Percentiles rank a stretch among this genome's conserved stretches.
Evolutionary conservation across 2,888 invertebrate species (phyloP).

Genomic region (Phasia obesa): DNA sequence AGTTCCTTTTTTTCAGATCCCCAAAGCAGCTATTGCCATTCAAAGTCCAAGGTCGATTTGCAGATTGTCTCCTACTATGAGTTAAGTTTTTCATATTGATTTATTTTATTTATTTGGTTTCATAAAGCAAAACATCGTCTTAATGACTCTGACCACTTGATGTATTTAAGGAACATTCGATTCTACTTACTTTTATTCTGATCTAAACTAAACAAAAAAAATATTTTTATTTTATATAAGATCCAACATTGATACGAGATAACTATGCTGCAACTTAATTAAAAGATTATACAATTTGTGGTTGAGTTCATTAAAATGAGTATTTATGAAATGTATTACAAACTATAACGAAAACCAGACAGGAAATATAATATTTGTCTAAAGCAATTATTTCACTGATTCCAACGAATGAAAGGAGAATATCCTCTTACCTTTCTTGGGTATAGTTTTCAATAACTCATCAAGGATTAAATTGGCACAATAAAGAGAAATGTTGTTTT

Average conservation of each 20-base stretch:
- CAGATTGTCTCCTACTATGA: too few species aligned
- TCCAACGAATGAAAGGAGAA: slow-evolving; percentile 2
- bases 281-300: slow-evolving; percentile 58
- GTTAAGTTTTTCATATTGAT: too few species aligned
- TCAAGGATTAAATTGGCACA: slow-evolving; percentile 57
- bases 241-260: background rate
- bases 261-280: slow-evolving; percentile 43
- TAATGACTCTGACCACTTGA: background rate
- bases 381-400: slow-evolving; percentile 56
- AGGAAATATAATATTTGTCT: slow-evolving; percentile 66
- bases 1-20: too few species aligned
- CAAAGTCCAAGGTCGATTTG: too few species aligned
- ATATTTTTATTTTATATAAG: background rate
- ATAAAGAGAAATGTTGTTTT: background rate
- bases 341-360: slow-evolving; percentile 34
- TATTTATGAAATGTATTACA: slow-evolving; percentile 12
- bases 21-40: too few species aligned
- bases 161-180: background rate
- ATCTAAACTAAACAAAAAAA: background rate
- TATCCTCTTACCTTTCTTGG: background rate
- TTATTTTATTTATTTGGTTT: too few species aligned
- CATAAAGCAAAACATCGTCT: too few species aligned
- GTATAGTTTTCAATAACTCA: slow-evolving; percentile 41
- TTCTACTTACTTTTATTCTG: background rate
- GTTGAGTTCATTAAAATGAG: slow-evolving; percentile 22